Evolutionary conservation across 2,888 invertebrate species (phyloP), one percentile per base, ranked within the genome.

Genomic region (Athetis lepigone): DNA sequence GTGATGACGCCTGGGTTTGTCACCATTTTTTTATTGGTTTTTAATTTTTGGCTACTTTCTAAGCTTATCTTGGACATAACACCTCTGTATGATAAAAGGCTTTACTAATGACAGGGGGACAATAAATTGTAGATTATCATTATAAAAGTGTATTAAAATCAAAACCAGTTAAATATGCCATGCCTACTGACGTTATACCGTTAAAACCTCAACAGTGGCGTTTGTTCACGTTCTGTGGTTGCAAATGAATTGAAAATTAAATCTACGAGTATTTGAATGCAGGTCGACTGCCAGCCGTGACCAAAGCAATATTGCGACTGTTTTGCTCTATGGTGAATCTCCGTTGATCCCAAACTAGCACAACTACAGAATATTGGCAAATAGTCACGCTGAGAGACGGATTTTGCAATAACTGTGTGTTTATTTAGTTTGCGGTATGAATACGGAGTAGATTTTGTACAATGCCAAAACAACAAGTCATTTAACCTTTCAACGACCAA

Each of bases 261-360:
- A 63, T 58, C 21, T 46, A 58, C 45, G 21, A 33, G 18, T 33
- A 57, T 70, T 61, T 75, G 47, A 27, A 54, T 52, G 75, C 40
- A 39, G 49, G 27, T 42, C 21, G 52, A 49, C 39, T 56, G 13
- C 9, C 1, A 11, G 33, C 49, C 25, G 43, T 21, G 52, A 49
- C 39, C 64, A 54, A 75, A 70, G 54, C 27, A 42, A 75, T 62
- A 63, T 54, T 56, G 56, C 40, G 42, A 40, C 16, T 33, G 23
- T 50, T 62, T 45, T 42, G 56, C 23, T 40, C 27, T n/a, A 58
- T 55, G n/a, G 52, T 43, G 25, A 47, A 70, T 55, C 37, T 58
- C 50, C 25, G 21, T 54, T 60, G 75, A 61, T 69, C 70, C 45
- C 39, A 42, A 68, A 73, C 67, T 29, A 68, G 36, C 54, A 47